Evolutionary conservation across 2,888 invertebrate species (phyloP), one percentile per base, ranked within the genome.

Genomic region (Drosophila recens): DNA sequence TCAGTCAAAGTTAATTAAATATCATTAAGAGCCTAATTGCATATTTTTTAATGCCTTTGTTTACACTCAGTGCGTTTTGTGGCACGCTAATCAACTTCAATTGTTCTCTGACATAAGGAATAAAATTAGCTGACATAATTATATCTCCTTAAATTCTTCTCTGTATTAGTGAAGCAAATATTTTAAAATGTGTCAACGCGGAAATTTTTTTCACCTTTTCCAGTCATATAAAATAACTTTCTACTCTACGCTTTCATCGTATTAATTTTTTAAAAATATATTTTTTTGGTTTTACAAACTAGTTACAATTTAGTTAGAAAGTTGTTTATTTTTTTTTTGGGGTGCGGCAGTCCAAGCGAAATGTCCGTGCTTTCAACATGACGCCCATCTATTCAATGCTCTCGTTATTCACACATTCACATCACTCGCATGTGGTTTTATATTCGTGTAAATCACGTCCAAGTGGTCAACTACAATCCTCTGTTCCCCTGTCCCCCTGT

Each of bases 381-480:
- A 33, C n/a, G 15, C 20, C 27, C 3, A 4, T 20, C 13, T 20
- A 11, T 52, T 36, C 10, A 23, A 17, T 51, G 23, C 10, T 61
- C 6, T 42, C n/a, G 6, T 42, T 30, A 11, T 52, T 33, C 38
- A 23, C 57, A 43, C 61, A 70, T n/a, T 10, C 59, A 63, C 69
- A 79, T 72, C 68, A 61, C 71, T 79, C 54, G 58, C 71, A 57
- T 62, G 74, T 67, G 71, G 59, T 72, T 72, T 53, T 66, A 65
- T 59, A 53, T 62, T 61, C 66, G 70, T 45, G 59, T 84, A 80
- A 82, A 84, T 82, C 82, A 72, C 77, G 33, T 75, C 72, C 46
- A 75, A 80, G 62, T 72, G 78, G 75, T 75, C 75, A 68, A 67
- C 66, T 17, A 68, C 64, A 62, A 72, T 42, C 30, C 42, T 54